Evolutionary conservation across 2,888 invertebrate genomes (phyloP), one percentile per base, ranked within the genome.

Genomic region (Plebejus melissa): DNA sequence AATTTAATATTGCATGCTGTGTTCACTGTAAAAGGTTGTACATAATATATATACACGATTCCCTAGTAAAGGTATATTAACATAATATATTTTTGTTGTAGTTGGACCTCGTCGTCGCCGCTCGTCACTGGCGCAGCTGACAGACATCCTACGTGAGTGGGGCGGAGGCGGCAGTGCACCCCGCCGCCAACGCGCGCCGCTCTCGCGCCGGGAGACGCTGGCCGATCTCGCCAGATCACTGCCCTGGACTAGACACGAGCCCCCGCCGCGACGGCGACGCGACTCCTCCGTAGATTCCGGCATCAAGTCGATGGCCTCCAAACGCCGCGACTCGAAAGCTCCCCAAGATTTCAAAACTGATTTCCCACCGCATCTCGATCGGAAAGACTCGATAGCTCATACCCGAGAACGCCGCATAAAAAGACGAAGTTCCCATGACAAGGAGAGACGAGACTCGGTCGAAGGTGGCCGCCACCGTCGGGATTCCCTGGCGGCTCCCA

Each of bases 231-330:
- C 98, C 1, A 95, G 97, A 81, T 97, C 97, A 60, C 88, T 98
- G 75, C 97, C 97, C 0, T 98, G 97, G 97, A 95, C 96, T 22
- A 95, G 97, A 41, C 93, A 94, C 83, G 90, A 93, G 76, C 94
- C 94, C 6, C 94, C 94, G 0, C 93, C 93, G 1, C 94, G 96
- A 57, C 97, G 97, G 83, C 94, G 98, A n/a, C 94, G 98, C 74
- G 98, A 98, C 85, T 97, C 97, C 38, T 97, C 97, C 77, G 97
- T 97, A 71, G 98, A 98, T 87, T 97, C 97, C 0, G 97, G 97
- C 74, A 96, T 97, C 79, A 96, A 97, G 84, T 96, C 96, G 41
- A 95, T 95, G 85, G 95, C 95, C 75, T 96, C 96, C 3, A 95
- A 94, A 81, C 94, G 97, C 16, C 94, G 96, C 11, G 97, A 97